Percentiles rank a stretch among this genome's conserved stretches.
Evolutionary conservation across 37 sponge, comb jelly and placozoan genomes (phyloP).

Genomic region (Hexactinellida sp.): DNA sequence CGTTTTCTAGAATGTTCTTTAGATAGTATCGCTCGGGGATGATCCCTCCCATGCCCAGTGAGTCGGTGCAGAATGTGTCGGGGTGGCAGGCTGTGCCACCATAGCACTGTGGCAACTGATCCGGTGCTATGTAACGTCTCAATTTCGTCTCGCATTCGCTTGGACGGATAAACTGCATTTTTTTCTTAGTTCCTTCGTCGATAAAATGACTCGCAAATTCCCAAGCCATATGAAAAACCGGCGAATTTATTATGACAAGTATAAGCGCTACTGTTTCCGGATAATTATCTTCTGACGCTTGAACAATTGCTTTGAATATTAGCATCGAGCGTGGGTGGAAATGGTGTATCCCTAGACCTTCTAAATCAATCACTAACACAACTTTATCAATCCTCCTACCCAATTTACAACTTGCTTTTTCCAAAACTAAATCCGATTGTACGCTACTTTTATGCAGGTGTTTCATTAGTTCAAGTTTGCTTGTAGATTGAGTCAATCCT

Average conservation of each 20-base stretch:
- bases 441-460: not conserved
- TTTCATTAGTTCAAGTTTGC: not conserved
- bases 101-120: not conserved
- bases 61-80: not conserved
- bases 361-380: not conserved
- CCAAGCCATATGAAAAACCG: not conserved
- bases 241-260: not conserved
- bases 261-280: not conserved
- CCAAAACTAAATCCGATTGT: not conserved
- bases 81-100: not conserved
- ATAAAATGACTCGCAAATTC: not conserved
- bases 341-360: not conserved
- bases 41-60: not conserved
- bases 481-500: not conserved
- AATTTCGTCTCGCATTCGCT: not conserved
- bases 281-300: not conserved
- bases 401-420: not conserved
- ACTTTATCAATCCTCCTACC: not conserved
- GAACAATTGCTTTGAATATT: not conserved
- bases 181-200: constrained; percentile 1
- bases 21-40: not conserved
- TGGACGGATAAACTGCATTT: not conserved
- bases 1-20: not conserved
- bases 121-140: not conserved
- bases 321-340: not conserved